A percentile compares a stretch with the other conserved stretches of the same genome.
Conservation (phyloP, 2,888 invertebrate species). For the Ennomos quercinarius region DNA sequence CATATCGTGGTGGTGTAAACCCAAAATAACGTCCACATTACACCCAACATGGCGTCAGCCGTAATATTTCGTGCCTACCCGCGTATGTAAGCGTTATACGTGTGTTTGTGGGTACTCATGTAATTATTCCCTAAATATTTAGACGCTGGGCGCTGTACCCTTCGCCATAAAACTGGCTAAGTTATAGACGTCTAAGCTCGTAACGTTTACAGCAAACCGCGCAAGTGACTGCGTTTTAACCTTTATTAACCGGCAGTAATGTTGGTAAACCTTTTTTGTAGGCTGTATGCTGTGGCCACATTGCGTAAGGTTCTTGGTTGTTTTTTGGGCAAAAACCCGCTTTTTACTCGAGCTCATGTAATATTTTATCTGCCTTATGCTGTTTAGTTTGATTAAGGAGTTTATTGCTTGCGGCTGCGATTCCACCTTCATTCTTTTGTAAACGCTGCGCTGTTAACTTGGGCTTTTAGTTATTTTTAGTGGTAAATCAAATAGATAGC, state of each 20-base stretch:
- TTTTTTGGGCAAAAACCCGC: constrained; percentile 29
- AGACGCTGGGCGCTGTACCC: constrained; percentile 55
- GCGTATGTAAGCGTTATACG: constrained; percentile 15
- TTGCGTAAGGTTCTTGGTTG: constrained; percentile 32
- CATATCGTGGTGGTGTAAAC: constrained; percentile 26
- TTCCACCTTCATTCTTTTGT: no score
- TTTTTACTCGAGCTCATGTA: constrained; percentile 26
- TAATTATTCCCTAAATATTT: constrained; percentile 75
- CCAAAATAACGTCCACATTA: constrained; percentile 30
- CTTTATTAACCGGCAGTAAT: constrained; percentile 23
- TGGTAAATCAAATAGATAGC: no score
- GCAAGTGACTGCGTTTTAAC: constrained; percentile 26
- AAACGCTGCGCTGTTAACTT: no score
- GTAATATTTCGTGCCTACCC: constrained; percentile 16
- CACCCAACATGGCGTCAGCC: constrained; percentile 28
- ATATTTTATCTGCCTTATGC: constrained; percentile 16
- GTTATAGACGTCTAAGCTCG: constrained; percentile 58
- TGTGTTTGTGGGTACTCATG: constrained; percentile 52
- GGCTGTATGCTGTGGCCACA: constrained; percentile 28
- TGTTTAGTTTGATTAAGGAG: constrained; percentile 16
- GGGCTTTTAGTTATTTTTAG: no score
- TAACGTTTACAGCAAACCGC: constrained; percentile 46
- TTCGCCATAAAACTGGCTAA: constrained; percentile 63
- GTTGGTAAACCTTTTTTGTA: constrained; percentile 28
- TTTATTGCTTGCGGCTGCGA: not conserved